Conservation (phyloP, 2,888 invertebrate genomes). For the Drosophila nr. perissopoda region DNA sequence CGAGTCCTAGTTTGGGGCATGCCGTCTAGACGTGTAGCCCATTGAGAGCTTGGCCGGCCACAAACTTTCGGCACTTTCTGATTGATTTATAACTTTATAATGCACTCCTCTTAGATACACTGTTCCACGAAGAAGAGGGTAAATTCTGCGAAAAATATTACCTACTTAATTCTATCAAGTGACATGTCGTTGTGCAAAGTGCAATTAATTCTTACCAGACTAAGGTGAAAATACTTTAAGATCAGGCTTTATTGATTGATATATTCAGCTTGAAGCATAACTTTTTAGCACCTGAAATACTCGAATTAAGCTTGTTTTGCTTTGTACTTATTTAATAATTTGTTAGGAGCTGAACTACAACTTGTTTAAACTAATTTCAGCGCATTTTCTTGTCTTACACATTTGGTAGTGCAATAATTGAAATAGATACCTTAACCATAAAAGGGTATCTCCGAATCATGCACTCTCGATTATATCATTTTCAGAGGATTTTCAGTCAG, state of each 20-base stretch:
- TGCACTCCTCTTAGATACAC: conserved; percentile 1
- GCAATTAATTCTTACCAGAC: background rate
- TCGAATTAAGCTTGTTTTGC: background rate
- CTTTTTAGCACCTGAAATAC: background rate
- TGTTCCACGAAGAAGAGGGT: background rate
- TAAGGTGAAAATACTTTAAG: background rate
- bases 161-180: background rate
- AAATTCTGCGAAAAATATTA: background rate
- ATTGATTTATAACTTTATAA: conserved; percentile 12
- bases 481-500: conserved; percentile 2
- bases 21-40: conserved; percentile 36
- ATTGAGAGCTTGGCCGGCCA: conserved; percentile 24
- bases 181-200: background rate
- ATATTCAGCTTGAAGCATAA: background rate
- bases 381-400: background rate
- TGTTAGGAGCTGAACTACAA: no score
- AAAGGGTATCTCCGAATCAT: background rate
- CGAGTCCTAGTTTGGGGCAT: conserved; percentile 1
- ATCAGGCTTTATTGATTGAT: background rate
- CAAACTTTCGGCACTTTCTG: conserved; percentile 27
- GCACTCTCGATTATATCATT: background rate
- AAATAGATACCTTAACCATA: background rate
- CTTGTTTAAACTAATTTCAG: background rate
- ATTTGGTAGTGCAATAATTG: background rate
- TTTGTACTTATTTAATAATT: background rate